Percentiles rank a stretch among this genome's conserved stretches.
Conservation (phyloP, 1,140 invertebrate species). For the Melanaphis sacchari region DNA sequence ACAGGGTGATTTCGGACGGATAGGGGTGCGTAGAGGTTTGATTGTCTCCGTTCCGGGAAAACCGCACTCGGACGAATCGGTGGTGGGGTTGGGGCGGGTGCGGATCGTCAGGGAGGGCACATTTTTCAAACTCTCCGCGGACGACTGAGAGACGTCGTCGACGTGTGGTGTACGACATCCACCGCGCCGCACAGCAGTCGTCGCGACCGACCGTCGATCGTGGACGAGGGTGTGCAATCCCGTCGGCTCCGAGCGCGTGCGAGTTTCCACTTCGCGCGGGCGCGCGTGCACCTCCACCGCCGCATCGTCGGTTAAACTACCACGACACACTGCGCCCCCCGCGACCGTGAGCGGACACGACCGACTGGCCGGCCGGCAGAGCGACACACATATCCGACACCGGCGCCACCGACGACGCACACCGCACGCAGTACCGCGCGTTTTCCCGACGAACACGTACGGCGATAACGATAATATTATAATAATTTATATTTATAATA, state of each 20-base stretch:
- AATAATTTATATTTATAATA: background rate
- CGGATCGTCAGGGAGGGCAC: background rate
- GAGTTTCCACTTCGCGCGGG: background rate
- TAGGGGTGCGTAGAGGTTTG: background rate
- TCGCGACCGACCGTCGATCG: background rate
- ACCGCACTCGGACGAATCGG: background rate
- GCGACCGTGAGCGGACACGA: background rate
- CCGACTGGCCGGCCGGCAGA: background rate
- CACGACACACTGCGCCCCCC: conserved; percentile 12
- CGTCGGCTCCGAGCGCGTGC: background rate
- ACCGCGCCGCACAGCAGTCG: background rate
- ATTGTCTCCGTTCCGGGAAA: background rate
- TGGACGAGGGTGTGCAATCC: background rate
- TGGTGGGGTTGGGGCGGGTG: no score
- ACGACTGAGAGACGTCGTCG: background rate
- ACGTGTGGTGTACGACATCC: conserved; percentile 2
- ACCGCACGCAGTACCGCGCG: background rate
- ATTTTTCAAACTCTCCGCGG: conserved; percentile 1
- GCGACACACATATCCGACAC: conserved; percentile 26
- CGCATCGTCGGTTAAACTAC: background rate
- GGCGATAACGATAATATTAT: background rate
- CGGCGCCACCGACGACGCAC: conserved; percentile 38
- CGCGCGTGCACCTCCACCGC: background rate
- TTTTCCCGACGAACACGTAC: conserved; percentile 1
- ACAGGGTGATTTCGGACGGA: background rate